Evolutionary conservation across 2,888 invertebrate genomes (phyloP).

Genomic region (Caenorhabditis drosophilae): DNA sequence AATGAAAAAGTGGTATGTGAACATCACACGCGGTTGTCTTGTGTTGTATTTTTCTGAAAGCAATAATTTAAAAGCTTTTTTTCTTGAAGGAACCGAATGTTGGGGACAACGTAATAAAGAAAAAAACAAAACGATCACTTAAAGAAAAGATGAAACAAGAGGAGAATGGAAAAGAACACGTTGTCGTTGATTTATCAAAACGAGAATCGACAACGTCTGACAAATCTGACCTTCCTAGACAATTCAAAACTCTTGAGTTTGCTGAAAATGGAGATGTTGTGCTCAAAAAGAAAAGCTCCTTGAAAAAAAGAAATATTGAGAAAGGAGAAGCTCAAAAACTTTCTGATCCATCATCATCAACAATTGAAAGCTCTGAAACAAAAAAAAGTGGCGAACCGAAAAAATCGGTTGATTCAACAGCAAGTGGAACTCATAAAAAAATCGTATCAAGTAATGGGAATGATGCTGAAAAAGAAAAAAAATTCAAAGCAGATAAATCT

Average conservation of each 20-base stretch:
- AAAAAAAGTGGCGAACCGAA: too few relatives aligned
- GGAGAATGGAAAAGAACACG: not conserved
- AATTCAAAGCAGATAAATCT: conserved; percentile 15
- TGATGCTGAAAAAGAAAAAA: too few relatives aligned
- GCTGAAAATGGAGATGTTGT: conserved; percentile 22
- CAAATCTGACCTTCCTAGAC: not conserved
- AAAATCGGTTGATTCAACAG: not conserved
- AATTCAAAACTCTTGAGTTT: conserved; percentile 14
- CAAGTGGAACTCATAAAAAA: not conserved
- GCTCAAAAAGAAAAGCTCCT: conserved; percentile 1
- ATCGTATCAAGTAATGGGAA: too few relatives aligned
- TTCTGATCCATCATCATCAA: too few relatives aligned
- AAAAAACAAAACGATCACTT: conserved; percentile 13
- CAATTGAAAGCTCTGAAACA: too few relatives aligned
- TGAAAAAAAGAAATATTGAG: conserved; percentile 23
- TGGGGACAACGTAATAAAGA: conserved; percentile 5
- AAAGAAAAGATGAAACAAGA: conserved; percentile 16
- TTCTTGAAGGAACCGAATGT: too few relatives aligned
- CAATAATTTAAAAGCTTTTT: too few relatives aligned
- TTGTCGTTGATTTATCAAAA: not conserved
- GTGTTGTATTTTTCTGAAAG: too few relatives aligned
- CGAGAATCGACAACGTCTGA: not conserved
- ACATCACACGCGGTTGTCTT: not conserved
- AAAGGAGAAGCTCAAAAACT: conserved; percentile 18
- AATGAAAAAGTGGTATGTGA: conserved; percentile 1